Conservation (phyloP, 2,113 vertebrate species). For the Heterotilapia buettikoferi region DNA sequence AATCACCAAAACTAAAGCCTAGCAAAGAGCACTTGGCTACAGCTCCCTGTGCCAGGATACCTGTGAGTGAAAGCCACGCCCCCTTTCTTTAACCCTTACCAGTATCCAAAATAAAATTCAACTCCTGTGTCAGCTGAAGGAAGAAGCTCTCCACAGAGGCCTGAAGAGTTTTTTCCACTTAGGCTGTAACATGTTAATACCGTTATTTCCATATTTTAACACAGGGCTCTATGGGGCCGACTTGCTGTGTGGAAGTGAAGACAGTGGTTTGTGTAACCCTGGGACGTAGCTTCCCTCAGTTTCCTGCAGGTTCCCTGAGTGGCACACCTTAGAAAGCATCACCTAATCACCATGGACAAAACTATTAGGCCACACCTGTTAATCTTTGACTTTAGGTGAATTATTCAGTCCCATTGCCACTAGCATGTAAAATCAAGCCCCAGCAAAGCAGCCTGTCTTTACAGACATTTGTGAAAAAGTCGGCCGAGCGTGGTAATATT, state of each 20-base stretch:
- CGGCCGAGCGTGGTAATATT: accelerated
- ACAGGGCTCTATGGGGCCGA: neutral
- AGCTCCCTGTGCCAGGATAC: neutral
- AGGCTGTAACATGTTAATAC: neutral
- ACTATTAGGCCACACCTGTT: neutral
- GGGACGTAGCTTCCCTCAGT: neutral
- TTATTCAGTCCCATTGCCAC: accelerated
- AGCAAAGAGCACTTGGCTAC: neutral
- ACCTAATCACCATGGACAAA: neutral
- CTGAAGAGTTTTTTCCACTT: neutral
- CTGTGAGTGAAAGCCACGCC: neutral
- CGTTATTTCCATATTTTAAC: neutral
- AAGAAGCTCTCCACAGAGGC: neutral
- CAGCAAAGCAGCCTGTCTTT: neutral
- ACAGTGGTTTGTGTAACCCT: accelerated
- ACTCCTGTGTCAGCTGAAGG: neutral
- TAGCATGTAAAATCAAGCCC: neutral
- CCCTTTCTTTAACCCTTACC: neutral
- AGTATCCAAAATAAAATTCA: neutral
- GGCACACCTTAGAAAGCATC: neutral
- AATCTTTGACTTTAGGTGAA: neutral
- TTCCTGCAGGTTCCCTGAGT: neutral
- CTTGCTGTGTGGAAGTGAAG: neutral
- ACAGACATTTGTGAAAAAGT: neutral
- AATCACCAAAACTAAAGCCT: neutral